Conservation (phyloP, 2,113 vertebrate species). For the Rhizomys pruinosus region DNA sequence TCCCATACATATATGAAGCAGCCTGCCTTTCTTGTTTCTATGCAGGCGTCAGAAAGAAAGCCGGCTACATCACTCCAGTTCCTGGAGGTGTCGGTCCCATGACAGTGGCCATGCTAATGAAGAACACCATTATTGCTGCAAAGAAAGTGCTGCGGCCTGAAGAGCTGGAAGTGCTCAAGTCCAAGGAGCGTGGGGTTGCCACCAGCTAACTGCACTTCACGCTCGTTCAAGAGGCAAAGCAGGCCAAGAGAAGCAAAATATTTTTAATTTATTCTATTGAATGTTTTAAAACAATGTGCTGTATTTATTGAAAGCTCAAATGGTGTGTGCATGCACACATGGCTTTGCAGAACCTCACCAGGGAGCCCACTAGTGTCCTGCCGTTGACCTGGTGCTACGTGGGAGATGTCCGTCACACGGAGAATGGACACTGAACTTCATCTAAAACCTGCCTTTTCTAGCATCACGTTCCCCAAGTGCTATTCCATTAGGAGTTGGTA, state of each 20-base stretch:
- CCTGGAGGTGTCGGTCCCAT: constrained; percentile 98
- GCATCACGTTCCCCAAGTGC: constrained; percentile 75
- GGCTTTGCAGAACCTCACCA: constrained; percentile 18
- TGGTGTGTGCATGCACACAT: not conserved
- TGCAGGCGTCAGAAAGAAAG: constrained; percentile 94
- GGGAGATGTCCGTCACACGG: not conserved
- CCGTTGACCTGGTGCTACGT: not conserved
- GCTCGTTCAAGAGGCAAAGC: constrained; percentile 51
- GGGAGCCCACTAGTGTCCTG: not conserved
- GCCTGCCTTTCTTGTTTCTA: constrained; percentile 8
- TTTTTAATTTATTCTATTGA: constrained; percentile 85
- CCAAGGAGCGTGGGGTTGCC: constrained; percentile 87
- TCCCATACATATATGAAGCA: not conserved
- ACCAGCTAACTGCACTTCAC: constrained; percentile 83
- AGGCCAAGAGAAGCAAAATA: constrained; percentile 86
- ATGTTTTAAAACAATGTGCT: constrained; percentile 31
- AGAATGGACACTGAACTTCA: not conserved
- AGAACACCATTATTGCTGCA: constrained; percentile 97
- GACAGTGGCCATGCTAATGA: constrained; percentile 99
- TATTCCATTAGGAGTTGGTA: constrained; percentile 66
- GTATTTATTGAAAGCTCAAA: constrained; percentile 79
- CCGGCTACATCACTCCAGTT: constrained; percentile 96
- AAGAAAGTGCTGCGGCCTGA: constrained; percentile 92
- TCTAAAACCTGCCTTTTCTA: constrained; percentile 60
- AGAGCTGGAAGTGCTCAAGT: constrained; percentile 87